Evolutionary conservation across 2,797 vertebrate species (phyloP).

Genomic region (Megalops cyprinoides): DNA sequence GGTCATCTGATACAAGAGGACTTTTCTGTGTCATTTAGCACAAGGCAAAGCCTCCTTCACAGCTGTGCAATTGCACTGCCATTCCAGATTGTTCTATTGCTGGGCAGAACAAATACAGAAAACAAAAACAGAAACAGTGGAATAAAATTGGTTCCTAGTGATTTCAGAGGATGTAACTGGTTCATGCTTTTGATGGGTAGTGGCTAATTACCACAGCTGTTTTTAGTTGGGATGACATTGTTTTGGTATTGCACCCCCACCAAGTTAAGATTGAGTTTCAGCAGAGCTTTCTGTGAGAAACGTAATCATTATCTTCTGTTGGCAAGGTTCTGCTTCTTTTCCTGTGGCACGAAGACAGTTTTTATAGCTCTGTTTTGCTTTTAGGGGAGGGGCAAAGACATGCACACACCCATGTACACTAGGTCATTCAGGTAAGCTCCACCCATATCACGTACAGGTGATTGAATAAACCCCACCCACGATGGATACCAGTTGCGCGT

Average conservation of each 20-base stretch:
- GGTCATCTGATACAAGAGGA: constrained; percentile 30
- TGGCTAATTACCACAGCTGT: neutral
- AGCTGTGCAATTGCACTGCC: constrained; percentile 29
- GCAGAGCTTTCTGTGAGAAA: constrained; percentile 36
- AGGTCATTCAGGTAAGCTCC: too few species aligned
- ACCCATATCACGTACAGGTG: too few species aligned
- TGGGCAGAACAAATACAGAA: constrained; percentile 42
- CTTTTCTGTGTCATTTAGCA: constrained; percentile 36
- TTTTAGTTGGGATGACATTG: constrained; percentile 21
- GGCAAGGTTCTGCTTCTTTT: constrained; percentile 36
- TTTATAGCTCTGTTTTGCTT: too few species aligned
- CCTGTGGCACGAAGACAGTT: constrained; percentile 27
- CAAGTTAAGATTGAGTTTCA: constrained; percentile 35
- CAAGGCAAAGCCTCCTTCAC: constrained; percentile 29
- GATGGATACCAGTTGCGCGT: neutral
- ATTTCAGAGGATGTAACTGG: constrained; percentile 19
- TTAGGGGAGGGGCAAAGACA: too few species aligned
- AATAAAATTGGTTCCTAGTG: constrained; percentile 34
- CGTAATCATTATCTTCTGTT: constrained; percentile 26
- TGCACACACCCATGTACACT: too few species aligned
- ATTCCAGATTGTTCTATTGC: constrained; percentile 19
- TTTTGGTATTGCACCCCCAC: constrained; percentile 27
- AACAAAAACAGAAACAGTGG: constrained; percentile 39
- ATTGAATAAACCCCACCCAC: neutral
- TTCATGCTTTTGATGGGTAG: neutral